phyloP scores from a whole-genome alignment of 2,888 invertebrate species.

The Cylloceria caligata region DNA sequence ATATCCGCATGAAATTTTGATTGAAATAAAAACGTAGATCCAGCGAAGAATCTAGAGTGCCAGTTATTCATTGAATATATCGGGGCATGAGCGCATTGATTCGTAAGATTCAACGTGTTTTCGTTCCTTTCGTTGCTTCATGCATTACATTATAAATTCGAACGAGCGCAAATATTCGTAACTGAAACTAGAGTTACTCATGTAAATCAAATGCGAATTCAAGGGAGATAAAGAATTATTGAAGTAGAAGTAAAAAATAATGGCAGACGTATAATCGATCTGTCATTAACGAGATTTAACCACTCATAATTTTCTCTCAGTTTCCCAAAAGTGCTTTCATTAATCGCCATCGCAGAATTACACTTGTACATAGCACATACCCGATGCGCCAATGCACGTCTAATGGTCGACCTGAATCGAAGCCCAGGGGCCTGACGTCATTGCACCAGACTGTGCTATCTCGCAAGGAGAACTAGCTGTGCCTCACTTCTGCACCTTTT shows the following conservation, averaged over 20 bases:
- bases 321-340: background rate
- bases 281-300: background rate
- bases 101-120: slow-evolving; percentile 7
- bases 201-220: background rate
- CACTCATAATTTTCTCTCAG: background rate
- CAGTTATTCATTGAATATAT: slow-evolving; percentile 37
- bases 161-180: background rate
- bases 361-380: too few species aligned
- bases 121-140: background rate
- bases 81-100: background rate
- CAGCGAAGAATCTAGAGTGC: background rate
- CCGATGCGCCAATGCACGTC: too few species aligned
- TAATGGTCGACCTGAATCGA: slow-evolving; percentile 70
- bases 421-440: slow-evolving; percentile 69
- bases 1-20: slow-evolving; percentile 29
- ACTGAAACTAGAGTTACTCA: background rate
- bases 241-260: background rate
- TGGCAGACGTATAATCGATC: background rate
- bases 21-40: background rate
- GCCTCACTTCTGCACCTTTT: slow-evolving; percentile 17
- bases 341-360: slow-evolving; percentile 3
- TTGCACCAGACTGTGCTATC: slow-evolving; percentile 72
- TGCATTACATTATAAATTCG: background rate
- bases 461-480: slow-evolving; percentile 69
- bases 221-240: background rate